Base-by-base conservation (phyloP, 2,888 invertebrate genomes). In the Liopterus haemorrhoidalis region DNA sequence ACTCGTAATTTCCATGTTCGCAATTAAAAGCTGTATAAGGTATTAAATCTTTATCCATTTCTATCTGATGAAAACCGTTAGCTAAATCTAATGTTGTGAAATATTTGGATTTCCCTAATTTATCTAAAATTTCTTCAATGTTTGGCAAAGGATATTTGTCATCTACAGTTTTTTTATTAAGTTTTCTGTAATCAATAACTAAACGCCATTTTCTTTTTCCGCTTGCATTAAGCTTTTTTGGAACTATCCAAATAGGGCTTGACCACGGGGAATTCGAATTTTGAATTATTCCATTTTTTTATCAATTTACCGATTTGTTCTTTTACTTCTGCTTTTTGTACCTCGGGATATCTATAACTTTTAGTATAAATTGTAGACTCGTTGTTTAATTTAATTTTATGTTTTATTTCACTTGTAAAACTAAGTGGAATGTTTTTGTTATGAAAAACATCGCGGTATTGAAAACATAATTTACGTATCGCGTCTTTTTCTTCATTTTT, bases 221-320 rank as follows among this genome's bases (percentile, higher is more conserved):
- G 0, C 55, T 52, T 1, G 58, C 49, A 21, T 63, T 63, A 4
- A 51, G 5, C 50, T 65, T 64, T 38, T 65, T 62, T 0, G 63
- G 61, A 1, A 65, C 63, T 33, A 64, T 46, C 50, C 61, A 61
- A 2, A 64, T 54, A 1, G 62, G 64, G n/a, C 55, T 55, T 36
- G 54, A 59, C 60, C 61, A 66, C 0, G 63, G 65, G 2, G 61
- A 62, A 19, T 51, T 45, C 0, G 56, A 57, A 12, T 57, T 55
- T 42, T 53, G 45, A 8, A 66, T 63, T 4, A 64, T 57, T 18
- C 58, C 56, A n/a, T 33, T 63, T 49, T 3, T 54, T 27, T 49
- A 62, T 41, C 40, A 63, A 24, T 46, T 57, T 54, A 5, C 54
- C 44, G 14, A 59, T 56, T 51, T 64, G 61, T 9, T 27, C 52